Base-by-base conservation (phyloP, 2,113 vertebrate genomes). In the Xenopus borealis region DNA sequence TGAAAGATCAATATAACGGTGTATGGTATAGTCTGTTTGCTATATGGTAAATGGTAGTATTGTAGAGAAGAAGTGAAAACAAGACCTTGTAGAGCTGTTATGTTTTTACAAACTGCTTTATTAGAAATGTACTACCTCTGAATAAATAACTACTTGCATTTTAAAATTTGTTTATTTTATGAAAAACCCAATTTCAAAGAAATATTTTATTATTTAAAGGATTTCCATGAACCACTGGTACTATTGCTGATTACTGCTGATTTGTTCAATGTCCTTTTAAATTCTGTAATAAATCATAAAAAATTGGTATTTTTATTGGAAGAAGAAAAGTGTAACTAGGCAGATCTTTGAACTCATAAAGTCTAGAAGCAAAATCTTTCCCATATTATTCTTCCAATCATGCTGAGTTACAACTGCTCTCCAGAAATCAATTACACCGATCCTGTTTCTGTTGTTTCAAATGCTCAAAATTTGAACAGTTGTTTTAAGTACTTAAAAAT, bases 401-500 rank as follows among this genome's bases (percentile, higher is more conserved):
- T 62, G 61, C 46, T 55, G 62, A 62, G 66, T 75, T 63, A 47
- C 58, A 44, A 40, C 73, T 46, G 44, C 66, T 62, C 66, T 58
- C 57, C 58, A 75, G 73, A 75, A 75, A 75, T 75, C 73, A 75
- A 75, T 75, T 75, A 75, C 61, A 69, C 67, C 62, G 73, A 75
- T 75, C 66, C 45, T 75, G 46, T 75, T 69, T 75, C 73, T 75
- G 66, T 63, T 61, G 66, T 69, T 75, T 69, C 47, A 75, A 75
- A 75, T 69, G 66, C 68, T 75, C 58, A 66, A 75, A 75, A 69
- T 75, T 75, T 75, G 66, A 75, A 63, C 73, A 75, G 66, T 75
- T 69, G 66, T 69, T 75, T 69, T 68, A 74, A 75, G 73, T 75
- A 75, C 73, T 75, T 69, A 69, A 75, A 75, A 69, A 75, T 75